Base-by-base conservation (phyloP, 2,888 invertebrate genomes). In the Chalcis sispes region DNA sequence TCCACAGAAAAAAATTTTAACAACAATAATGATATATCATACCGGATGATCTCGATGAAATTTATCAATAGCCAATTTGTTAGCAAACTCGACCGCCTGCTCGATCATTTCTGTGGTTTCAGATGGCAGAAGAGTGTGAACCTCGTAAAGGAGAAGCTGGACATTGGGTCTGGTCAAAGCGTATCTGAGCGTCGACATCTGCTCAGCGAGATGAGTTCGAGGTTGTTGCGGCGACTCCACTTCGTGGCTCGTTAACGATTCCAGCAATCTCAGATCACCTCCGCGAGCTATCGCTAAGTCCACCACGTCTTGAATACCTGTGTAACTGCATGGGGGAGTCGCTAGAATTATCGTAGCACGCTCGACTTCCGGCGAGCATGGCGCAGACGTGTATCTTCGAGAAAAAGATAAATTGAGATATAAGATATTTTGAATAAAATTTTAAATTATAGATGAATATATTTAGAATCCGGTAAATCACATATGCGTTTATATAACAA, bases 141-240 rank as follows among this genome's bases (percentile, higher is more conserved):
- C 95, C 86, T 95, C 95, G 83, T 96, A 96, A 40, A 96, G 88
- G 15, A 95, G 92, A 78, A 95, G 90, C 85, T 96, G 96, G 27
- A 95, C 94, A 89, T 95, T 95, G 0, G 96, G 95, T 67, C 94
- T 92, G 0, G 95, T 94, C 91, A 96, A 92, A 0, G 95, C 92
- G 81, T 93, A 91, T 80, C 92, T 92, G 13, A 96, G 89, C 0
- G 95, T 95, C 82, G 92, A 91, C 84, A 93, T 91, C 85, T 96
- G 95, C 84, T 95, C 95, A 80, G 93, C 93, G 23, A 95, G 88
- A 59, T 95, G 93, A n/a, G 77, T 70, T 7, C 77, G 81, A 1
- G 85, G 83, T 15, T 83, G 81, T 32, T 82, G 79, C 0, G 70
- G 48, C 4, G 83, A 81, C 56, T 82, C 80, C 0, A 69, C 62